Conservation (phyloP, 2,113 vertebrate genomes). For the Mesoclemmys tuberculata region DNA sequence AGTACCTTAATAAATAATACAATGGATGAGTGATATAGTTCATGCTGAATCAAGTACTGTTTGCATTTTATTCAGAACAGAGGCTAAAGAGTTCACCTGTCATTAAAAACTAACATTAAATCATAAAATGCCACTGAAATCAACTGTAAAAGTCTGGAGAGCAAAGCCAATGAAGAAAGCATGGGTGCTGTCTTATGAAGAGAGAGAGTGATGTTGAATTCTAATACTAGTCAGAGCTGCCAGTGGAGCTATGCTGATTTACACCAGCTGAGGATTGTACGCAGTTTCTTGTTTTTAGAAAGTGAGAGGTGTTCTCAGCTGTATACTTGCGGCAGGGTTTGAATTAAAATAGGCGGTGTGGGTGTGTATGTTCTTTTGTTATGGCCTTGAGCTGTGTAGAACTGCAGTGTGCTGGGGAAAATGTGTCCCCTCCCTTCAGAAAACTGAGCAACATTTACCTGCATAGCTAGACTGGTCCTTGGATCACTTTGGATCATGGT, state of each 20-base stretch:
- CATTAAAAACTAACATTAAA: neutral
- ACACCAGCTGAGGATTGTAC: neutral
- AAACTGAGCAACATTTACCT: neutral
- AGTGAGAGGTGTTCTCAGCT: neutral
- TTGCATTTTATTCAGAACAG: neutral
- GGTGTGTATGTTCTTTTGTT: too few species aligned
- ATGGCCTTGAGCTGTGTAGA: neutral
- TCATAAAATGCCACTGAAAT: neutral
- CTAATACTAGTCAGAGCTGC: neutral
- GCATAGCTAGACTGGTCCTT: neutral
- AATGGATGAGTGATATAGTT: neutral
- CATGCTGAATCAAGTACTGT: accelerated
- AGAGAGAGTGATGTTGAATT: neutral
- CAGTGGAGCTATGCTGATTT: neutral
- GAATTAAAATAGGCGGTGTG: neutral
- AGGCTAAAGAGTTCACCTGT: neutral
- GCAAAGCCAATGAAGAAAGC: neutral
- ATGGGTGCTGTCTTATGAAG: neutral
- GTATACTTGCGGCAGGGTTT: neutral
- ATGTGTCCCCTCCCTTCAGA: neutral
- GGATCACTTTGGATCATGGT: neutral
- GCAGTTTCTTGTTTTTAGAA: neutral
- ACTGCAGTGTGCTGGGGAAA: neutral
- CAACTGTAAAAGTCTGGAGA: neutral
- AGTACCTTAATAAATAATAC: neutral